Evolutionary conservation across 2,113 vertebrate genomes (phyloP), one percentile per base, ranked within the genome.

Genomic region (Theristicus caerulescens): DNA sequence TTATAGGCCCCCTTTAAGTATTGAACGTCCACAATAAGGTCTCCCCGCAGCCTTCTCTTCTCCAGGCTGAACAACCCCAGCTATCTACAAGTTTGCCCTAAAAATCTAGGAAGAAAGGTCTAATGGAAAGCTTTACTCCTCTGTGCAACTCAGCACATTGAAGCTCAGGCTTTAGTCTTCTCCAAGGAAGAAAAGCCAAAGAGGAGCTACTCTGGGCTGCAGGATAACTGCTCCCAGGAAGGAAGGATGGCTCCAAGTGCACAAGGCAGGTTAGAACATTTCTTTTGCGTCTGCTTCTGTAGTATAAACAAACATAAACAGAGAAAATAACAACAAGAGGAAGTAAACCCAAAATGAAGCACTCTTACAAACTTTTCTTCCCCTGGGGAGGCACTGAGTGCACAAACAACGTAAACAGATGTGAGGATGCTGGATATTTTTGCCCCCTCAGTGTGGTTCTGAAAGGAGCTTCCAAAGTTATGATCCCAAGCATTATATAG

Each of bases 301-400:
- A 76, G 70, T 61, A 61, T 32, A 95, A 96, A 95, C 47, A 72
- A 91, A 88, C 55, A 80, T 36, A 95, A 93, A 86, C 44, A 88
- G 67, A 71, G 64, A 87, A 95, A 95, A 93, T 22, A 93, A 91
- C 38, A 92, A 77, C 55, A 80, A 77, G 78, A 93, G 91, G 77
- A 93, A 96, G 79, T 72, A 94, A 95, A 96, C 93, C 40, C 81
- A 87, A 85, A 95, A 87, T 36, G 16, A 95, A 91, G 77, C 67
- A 46, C 46, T 51, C 38, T 51, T 89, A 34, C 38, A 81, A 83
- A 47, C 11, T 54, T 82, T 70, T 55, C 40, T 91, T 76, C 62
- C 78, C 81, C 57, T 86, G 47, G 67, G 86, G 79, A 87, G 61
- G 17, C 31, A 24, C 71, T 20, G 58, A 82, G 36, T 38, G 18